Conservation (phyloP, 2,113 vertebrate genomes). For the Zosterops borbonicus region DNA sequence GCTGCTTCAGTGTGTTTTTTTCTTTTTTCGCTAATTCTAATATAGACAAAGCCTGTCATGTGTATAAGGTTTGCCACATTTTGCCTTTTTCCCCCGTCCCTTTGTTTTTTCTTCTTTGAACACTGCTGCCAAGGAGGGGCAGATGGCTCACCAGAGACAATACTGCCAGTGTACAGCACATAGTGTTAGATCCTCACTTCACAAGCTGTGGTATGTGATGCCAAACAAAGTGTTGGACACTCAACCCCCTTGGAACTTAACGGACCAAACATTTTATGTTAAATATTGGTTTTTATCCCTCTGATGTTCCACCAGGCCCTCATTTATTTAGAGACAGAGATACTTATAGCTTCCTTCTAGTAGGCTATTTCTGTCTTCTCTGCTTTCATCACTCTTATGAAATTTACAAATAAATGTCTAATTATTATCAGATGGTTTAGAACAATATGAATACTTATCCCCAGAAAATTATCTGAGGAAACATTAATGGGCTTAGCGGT, state of each 20-base stretch:
- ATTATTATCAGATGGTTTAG: slow-evolving; percentile 85
- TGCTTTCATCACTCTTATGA: slow-evolving; percentile 28
- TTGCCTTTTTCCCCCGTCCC: rapidly evolving
- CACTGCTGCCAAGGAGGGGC: not conserved
- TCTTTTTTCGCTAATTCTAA: not conserved
- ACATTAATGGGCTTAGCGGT: slow-evolving; percentile 59
- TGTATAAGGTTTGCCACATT: not conserved
- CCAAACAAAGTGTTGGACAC: not conserved
- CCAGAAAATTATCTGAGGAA: slow-evolving; percentile 72
- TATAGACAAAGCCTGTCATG: rapidly evolving
- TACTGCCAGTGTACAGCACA: not conserved
- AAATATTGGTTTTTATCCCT: not conserved
- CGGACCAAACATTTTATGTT: not conserved
- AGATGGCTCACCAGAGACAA: not conserved
- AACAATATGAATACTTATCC: slow-evolving; percentile 74
- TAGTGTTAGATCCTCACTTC: not conserved
- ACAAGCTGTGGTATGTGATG: not conserved
- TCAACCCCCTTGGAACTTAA: not conserved
- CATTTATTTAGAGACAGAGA: slow-evolving; percentile 30
- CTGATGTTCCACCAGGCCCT: not conserved
- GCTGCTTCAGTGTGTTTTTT: not conserved
- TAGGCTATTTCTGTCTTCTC: slow-evolving; percentile 38
- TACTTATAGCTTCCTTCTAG: slow-evolving; percentile 7
- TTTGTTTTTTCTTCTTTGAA: not conserved
- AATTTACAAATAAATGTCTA: slow-evolving; percentile 79